Evolutionary conservation across 2,797 vertebrate genomes (phyloP), one percentile per base, ranked within the genome.

Genomic region (Bufotes viridis): DNA sequence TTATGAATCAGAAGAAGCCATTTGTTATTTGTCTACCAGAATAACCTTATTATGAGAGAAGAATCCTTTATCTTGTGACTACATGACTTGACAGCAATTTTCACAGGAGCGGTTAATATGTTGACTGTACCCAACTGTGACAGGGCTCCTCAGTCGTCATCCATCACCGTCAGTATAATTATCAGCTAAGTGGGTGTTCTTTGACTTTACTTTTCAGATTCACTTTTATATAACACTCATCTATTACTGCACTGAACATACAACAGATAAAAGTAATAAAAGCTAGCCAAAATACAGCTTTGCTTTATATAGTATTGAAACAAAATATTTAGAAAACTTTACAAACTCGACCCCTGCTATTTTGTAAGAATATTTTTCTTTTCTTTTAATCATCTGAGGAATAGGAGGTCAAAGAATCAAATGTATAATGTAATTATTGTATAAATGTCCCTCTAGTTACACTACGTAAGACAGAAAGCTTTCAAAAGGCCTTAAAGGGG

Each of bases 31-130:
- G 2, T 81, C 61, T 63, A 2, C 18, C 12, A 42, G 17, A 61
- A 11, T 22, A 11, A 60, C 1, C 29, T 34, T 60, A 18, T 18
- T 57, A 34, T 17, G 12, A 81, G 22, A 61, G 26, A 63, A 20
- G 17, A 34, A n/a, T 20, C 29, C 24, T 29, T 29, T 4, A 34
- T 58, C 13, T n/a, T 34, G 58, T 18, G 51, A 18, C 15, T 34
- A 51, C 60, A 42, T 49, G 58, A 51, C 60, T 22, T 61, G 34
- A 65, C 57, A 65, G 29, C 55, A 34, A 20, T 80, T 58, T 78
- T 80, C 78, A 58, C 78, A 17, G 55, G n/a, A 57, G 14, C 53
- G 26, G 15, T 55, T 78, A 78, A 78, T 78, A 49, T 78, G 75
- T 78, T 78, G 49, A 24, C 24, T 60, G 13, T 79, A 58, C 24